Evolutionary conservation across 2,888 invertebrate genomes (phyloP).

Genomic region (Tipula vernalis): DNA sequence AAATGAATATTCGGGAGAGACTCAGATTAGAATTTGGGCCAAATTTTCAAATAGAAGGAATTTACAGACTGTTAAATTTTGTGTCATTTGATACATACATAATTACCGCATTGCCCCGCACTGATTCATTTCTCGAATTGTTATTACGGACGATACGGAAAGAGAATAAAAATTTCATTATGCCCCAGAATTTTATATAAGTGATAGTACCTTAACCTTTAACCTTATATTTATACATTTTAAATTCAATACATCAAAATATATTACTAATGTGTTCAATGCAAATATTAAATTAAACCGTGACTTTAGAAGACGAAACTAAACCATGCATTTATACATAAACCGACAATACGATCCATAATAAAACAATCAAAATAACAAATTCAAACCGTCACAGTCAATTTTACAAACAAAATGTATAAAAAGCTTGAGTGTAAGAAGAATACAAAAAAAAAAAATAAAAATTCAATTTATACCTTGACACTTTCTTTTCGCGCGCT

Average conservation of each 20-base stretch:
- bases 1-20: too few species aligned
- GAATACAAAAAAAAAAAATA: not conserved
- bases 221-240: not conserved
- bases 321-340: not conserved
- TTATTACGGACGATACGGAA: too few species aligned
- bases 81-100: too few species aligned
- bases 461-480: slow-evolving; percentile 4
- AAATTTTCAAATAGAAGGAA: too few species aligned
- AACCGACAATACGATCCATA: not conserved
- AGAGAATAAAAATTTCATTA: too few species aligned
- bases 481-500: slow-evolving; percentile 4
- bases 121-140: too few species aligned
- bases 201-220: not conserved
- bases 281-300: not conserved
- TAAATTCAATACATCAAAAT: not conserved
- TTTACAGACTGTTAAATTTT: too few species aligned
- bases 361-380: not conserved
- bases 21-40: too few species aligned
- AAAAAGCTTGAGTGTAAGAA: not conserved
- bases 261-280: not conserved
- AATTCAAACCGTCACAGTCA: not conserved
- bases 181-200: too few species aligned
- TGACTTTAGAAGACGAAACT: not conserved
- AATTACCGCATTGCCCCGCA: too few species aligned
- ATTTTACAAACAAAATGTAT: not conserved